These are phyloP conservation scores for Eulemur albifrons DNA, from an alignment of 2,797 vertebrate species.

Conservation along the genomic window DNA sequence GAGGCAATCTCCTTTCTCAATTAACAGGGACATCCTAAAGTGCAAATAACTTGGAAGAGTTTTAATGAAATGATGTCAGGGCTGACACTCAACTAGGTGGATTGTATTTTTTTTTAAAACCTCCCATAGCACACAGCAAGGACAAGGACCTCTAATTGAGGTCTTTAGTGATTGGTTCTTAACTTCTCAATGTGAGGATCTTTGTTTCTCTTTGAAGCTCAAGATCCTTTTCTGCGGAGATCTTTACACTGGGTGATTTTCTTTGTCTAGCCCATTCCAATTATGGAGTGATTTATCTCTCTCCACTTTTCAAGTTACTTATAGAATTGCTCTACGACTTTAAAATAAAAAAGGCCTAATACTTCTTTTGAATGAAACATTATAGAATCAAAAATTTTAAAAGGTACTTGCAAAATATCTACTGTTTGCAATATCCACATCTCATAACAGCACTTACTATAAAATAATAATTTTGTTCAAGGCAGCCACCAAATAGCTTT, in stretches of 20 bases:
- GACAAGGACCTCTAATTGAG: neutral
- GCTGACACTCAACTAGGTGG: neutral
- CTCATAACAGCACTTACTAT: neutral
- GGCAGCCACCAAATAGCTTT: neutral
- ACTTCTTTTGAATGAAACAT: neutral
- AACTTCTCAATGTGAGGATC: slow-evolving; percentile 26
- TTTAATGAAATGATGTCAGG: neutral
- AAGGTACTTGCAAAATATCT: neutral
- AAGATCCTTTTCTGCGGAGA: neutral
- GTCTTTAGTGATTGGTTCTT: neutral
- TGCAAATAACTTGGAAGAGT: neutral
- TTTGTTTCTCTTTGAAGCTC: slow-evolving; percentile 50
- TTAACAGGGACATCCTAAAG: neutral
- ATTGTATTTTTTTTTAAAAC: neutral
- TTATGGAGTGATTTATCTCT: neutral
- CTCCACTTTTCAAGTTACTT: neutral
- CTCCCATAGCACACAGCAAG: neutral
- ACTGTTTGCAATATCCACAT: neutral
- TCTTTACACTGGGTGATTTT: neutral
- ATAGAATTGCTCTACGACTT: slow-evolving; percentile 24
- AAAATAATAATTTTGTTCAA: neutral
- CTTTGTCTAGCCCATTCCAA: slow-evolving; percentile 43
- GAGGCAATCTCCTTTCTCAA: slow-evolving; percentile 41
- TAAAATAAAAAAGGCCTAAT: neutral
- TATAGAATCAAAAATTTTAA: slow-evolving; percentile 3